Percentiles rank a stretch among this genome's conserved stretches.
Evolutionary conservation across 1,140 invertebrate species (phyloP).

Genomic region (Drosophila asahinai): DNA sequence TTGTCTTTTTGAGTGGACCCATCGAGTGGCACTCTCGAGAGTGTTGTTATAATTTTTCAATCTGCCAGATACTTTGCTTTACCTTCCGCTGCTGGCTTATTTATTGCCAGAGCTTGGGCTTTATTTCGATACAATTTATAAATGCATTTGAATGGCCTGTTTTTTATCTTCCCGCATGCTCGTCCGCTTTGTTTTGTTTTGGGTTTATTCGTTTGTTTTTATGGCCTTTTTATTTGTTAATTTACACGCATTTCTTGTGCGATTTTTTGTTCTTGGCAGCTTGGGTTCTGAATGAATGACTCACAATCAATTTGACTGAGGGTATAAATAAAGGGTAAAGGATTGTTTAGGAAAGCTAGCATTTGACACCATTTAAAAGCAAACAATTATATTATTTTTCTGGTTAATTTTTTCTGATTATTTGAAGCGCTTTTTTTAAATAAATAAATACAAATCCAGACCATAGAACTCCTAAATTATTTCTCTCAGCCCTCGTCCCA

Average conservation of each 20-base stretch:
- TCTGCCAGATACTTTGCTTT: constrained; percentile 52
- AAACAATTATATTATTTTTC: neutral
- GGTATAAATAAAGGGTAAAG: constrained; percentile 7
- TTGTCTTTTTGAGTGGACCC: constrained; percentile 59
- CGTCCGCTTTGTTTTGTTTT: constrained; percentile 18
- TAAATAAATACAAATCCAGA: neutral
- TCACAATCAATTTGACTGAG: constrained; percentile 31
- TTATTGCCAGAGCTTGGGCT: constrained; percentile 62
- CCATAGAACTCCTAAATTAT: constrained; percentile 9
- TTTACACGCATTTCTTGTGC: constrained; percentile 58
- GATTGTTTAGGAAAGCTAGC: neutral
- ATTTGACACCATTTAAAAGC: neutral
- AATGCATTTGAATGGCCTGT: constrained; percentile 64
- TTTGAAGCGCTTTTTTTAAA: neutral
- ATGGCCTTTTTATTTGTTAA: constrained; percentile 71
- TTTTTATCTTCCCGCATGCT: constrained; percentile 70
- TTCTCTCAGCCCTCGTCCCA: neutral
- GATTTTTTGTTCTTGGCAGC: constrained; percentile 34
- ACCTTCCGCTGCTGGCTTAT: constrained; percentile 46
- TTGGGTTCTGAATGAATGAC: constrained; percentile 45
- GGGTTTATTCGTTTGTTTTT: constrained; percentile 47
- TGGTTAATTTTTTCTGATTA: too few relatives aligned
- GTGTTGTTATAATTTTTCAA: constrained; percentile 79
- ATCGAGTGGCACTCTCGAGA: constrained; percentile 75
- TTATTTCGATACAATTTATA: constrained; percentile 66